These are phyloP conservation scores for Euplexia lucipara DNA, from an alignment of 2,888 invertebrate genomes.

Conservation along the genomic window DNA sequence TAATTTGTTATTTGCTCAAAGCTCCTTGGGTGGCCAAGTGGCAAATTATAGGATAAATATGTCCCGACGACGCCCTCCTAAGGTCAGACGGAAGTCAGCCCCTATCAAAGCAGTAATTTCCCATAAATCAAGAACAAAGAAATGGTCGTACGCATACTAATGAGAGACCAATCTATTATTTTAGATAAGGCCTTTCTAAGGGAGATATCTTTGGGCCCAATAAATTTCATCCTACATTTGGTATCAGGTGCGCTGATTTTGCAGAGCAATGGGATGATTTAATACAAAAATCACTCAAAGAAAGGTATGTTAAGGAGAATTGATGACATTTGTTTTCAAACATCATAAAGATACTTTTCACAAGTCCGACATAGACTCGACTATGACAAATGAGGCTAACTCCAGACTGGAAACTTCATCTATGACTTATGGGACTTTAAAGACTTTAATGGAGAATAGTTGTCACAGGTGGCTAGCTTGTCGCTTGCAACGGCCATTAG, in stretches of 20 bases:
- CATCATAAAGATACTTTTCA: slow-evolving; percentile 48
- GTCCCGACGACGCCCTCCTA: not conserved
- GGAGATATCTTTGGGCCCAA: slow-evolving; percentile 31
- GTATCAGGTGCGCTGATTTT: slow-evolving; percentile 16
- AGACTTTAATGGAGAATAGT: slow-evolving; percentile 52
- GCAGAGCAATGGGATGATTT: slow-evolving; percentile 28
- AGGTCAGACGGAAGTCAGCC: slow-evolving; percentile 31
- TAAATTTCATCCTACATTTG: slow-evolving; percentile 32
- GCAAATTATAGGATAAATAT: slow-evolving; percentile 40
- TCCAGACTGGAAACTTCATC: slow-evolving; percentile 41
- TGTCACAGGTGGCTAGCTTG: slow-evolving; percentile 40
- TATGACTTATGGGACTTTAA: slow-evolving; percentile 54
- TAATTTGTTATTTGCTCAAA: slow-evolving; percentile 26
- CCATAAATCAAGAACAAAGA: slow-evolving; percentile 53
- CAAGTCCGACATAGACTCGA: slow-evolving; percentile 35
- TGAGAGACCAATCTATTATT: slow-evolving; percentile 31
- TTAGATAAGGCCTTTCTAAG: slow-evolving; percentile 26
- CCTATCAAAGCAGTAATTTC: slow-evolving; percentile 35
- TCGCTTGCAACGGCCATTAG: slow-evolving; percentile 25
- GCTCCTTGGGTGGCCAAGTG: slow-evolving; percentile 39
- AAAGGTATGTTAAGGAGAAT: slow-evolving; percentile 26
- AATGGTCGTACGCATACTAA: slow-evolving; percentile 48
- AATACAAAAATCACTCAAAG: slow-evolving; percentile 29
- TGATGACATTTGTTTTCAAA: slow-evolving; percentile 39
- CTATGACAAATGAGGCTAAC: slow-evolving; percentile 52